Percentiles rank a stretch among this genome's conserved stretches.
Evolutionary conservation across 2,888 invertebrate genomes (phyloP).

Genomic region (Alcis repandata): DNA sequence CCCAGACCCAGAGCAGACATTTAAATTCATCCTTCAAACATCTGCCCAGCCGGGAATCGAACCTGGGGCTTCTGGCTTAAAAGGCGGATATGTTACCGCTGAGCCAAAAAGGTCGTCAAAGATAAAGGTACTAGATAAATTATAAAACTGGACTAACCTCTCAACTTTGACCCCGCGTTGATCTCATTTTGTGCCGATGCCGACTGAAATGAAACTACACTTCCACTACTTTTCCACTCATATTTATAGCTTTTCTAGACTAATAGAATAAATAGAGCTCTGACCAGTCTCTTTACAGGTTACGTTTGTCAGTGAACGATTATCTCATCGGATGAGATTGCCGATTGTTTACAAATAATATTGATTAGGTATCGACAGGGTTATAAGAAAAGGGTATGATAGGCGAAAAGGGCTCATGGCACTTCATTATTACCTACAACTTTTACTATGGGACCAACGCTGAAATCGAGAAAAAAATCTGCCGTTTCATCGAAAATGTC

Average conservation of each 20-base stretch:
- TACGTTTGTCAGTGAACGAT: conserved; percentile 41
- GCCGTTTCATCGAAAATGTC: too few relatives aligned
- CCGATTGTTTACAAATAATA: conserved; percentile 63
- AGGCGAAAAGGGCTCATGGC: too few relatives aligned
- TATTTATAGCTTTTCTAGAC: conserved; percentile 51
- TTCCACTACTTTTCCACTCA: conserved; percentile 44
- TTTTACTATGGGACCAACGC: too few relatives aligned
- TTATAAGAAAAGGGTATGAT: too few relatives aligned
- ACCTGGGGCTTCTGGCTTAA: too few relatives aligned
- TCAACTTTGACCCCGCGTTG: conserved; percentile 52
- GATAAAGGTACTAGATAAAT: neutral
- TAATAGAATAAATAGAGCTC: neutral
- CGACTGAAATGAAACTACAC: conserved; percentile 59
- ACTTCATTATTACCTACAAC: too few relatives aligned
- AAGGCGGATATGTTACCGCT: too few relatives aligned
- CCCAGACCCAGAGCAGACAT: too few relatives aligned
- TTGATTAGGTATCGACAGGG: neutral
- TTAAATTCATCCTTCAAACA: too few relatives aligned
- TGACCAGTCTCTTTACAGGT: conserved; percentile 24
- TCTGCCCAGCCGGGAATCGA: too few relatives aligned
- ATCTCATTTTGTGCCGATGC: conserved; percentile 51
- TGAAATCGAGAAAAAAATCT: too few relatives aligned
- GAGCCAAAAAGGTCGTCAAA: too few relatives aligned
- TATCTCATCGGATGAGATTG: conserved; percentile 55
- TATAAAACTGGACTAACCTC: conserved; percentile 40